Base-by-base conservation (phyloP, 1,140 invertebrate species). In the Lasioglossum albipes region DNA sequence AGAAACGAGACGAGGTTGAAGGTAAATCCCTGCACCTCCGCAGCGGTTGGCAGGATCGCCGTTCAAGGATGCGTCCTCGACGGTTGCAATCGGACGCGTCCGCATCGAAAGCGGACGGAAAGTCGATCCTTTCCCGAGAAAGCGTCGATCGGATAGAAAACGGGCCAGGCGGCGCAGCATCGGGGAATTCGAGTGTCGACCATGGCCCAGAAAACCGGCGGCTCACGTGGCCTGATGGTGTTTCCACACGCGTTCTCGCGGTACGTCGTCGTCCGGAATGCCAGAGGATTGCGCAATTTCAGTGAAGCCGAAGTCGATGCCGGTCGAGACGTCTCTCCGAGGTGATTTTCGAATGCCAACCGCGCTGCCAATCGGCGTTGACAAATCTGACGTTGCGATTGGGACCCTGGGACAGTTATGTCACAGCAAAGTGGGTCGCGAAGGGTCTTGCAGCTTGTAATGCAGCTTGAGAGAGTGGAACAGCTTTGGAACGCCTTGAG, bases 341-440 rank as follows among this genome's bases (percentile, higher is more conserved):
- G 80, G 88, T 86, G 83, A 87, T 89, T 89, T 87, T 89, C 76
- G 88, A 90, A 90, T 89, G 85, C 88, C 77, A 89, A 89, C 22
- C 85, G 77, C 49, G 16, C 27, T 49, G 16, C 64, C 6, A 6
- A 16, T 73, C 75, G 31, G 79, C 72, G 73, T 82, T 81, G 72
- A 52, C 64, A 52, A 79, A 79, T 57, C 13, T 49, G 9, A 49
- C 16, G 18, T n/a, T 45, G 22, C 41, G 31, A 7, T 12, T 7
- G 54, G 52, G 12, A 12, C 13, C 0, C 4, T 6, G 13, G 52
- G 2, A 16, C 13, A 16, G 0, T 16, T 7, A 16, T 18, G 52
- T 5, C 52, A 16, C 52, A 1, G 6, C 5, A 49, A 54, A 20
- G 52, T 54, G 52, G 52, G 13, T 16, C 52, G 2, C 13, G 52